Evolutionary conservation across 2,888 invertebrate genomes (phyloP).

Genomic region (Drosophila planitibia): DNA sequence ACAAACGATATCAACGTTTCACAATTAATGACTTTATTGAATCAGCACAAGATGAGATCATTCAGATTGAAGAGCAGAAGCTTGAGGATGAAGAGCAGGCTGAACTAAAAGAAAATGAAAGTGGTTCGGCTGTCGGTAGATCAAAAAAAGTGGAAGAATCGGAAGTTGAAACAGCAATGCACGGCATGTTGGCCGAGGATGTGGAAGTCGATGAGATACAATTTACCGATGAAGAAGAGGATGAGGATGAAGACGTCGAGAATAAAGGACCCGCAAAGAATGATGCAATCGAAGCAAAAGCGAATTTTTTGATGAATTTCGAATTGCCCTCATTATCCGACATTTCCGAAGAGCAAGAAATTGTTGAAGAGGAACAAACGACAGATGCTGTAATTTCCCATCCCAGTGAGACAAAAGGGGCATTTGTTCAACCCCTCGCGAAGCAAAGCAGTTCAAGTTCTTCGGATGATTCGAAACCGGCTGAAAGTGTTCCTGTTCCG

Average conservation of each 20-base stretch:
- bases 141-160: not conserved
- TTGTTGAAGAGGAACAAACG: not conserved
- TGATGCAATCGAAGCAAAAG: slow-evolving; percentile 39
- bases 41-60: not conserved
- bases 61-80: not conserved
- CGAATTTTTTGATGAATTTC: slow-evolving; percentile 59
- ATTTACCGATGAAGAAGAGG: not conserved
- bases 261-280: not conserved
- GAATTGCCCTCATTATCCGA: slow-evolving; percentile 55
- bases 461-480: not conserved
- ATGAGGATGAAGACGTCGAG: not conserved
- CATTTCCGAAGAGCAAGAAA: slow-evolving; percentile 42
- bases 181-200: not conserved
- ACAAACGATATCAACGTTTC: slow-evolving; percentile 10
- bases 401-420: not conserved
- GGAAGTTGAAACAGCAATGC: not conserved
- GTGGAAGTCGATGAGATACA: not conserved
- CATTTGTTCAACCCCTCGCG: slow-evolving; percentile 55
- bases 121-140: not conserved
- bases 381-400: fast-evolving
- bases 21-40: not conserved
- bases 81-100: not conserved
- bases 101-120: not conserved
- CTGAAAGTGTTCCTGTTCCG: not conserved
- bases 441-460: not conserved